phyloP scores from a whole-genome alignment of 1,140 invertebrate genomes.

The Copidosoma floridanum region DNA sequence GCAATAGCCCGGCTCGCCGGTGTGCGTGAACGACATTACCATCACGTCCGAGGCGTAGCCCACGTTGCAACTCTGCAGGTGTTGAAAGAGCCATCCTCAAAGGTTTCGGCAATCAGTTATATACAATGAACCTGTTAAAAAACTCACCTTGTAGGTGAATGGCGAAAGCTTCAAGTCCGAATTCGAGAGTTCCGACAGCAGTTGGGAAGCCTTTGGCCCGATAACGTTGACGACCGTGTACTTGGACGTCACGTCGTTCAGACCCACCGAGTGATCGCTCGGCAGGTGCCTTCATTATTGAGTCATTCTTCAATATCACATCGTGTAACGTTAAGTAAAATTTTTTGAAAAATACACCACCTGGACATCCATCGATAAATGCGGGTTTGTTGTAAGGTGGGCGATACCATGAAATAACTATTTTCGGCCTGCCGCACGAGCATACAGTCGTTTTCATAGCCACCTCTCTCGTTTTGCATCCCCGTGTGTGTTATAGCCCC shows the following conservation, averaged over 20 bases:
- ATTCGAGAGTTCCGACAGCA: constrained; percentile 75
- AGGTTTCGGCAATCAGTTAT: too few relatives aligned
- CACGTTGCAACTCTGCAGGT: constrained; percentile 70
- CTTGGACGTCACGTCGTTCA: constrained; percentile 77
- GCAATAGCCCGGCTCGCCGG: constrained; percentile 81
- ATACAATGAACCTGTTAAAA: background rate
- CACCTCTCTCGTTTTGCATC: constrained; percentile 77
- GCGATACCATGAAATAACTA: constrained; percentile 81
- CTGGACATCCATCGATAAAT: constrained; percentile 73
- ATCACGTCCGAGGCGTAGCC: constrained; percentile 75
- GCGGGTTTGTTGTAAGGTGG: constrained; percentile 77
- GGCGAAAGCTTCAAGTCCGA: constrained; percentile 68
- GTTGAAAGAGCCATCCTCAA: too few relatives aligned
- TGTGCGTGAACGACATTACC: constrained; percentile 79
- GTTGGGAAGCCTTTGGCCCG: constrained; percentile 72
- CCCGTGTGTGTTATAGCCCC: constrained; percentile 77
- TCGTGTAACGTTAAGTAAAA: background rate
- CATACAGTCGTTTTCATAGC: constrained; percentile 82
- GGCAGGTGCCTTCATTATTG: constrained; percentile 63
- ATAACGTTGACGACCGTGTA: constrained; percentile 84
- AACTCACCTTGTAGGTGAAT: constrained; percentile 69
- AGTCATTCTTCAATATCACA: constrained; percentile 2
- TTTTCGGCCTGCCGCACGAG: constrained; percentile 70
- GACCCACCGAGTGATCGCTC: constrained; percentile 62
- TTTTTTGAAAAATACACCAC: constrained; percentile 26